These are phyloP conservation scores for Hiodon alosoides DNA, from an alignment of 2,113 vertebrate genomes.

Conservation along the genomic window DNA sequence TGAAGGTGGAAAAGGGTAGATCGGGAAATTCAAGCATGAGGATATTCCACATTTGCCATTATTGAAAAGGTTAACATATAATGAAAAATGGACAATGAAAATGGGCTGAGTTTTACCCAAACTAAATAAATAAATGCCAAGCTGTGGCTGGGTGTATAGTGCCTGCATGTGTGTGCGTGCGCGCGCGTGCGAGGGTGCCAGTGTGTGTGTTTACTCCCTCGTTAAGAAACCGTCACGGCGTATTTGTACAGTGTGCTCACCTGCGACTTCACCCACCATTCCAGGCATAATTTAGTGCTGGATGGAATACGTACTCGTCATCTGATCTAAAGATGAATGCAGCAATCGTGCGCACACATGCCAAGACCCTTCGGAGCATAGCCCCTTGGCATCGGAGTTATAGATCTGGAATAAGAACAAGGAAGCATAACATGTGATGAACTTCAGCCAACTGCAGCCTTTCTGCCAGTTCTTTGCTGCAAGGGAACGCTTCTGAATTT, in stretches of 20 bases:
- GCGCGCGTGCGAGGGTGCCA: neutral
- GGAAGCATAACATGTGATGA: neutral
- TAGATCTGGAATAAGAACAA: neutral
- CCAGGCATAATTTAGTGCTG: slow-evolving; percentile 41
- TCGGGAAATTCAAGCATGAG: neutral
- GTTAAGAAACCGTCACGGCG: too few species aligned
- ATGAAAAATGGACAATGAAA: slow-evolving; percentile 3
- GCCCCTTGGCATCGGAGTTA: neutral
- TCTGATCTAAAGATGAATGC: slow-evolving; percentile 48
- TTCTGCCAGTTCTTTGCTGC: too few species aligned
- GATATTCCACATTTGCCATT: slow-evolving; percentile 6
- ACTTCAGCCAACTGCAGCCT: too few species aligned
- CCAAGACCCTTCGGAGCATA: slow-evolving; percentile 33
- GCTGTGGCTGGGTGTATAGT: neutral
- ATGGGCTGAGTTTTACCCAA: neutral
- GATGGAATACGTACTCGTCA: slow-evolving; percentile 46
- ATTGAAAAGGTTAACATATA: slow-evolving; percentile 23
- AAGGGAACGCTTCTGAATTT: too few species aligned
- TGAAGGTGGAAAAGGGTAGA: neutral
- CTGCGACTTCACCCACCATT: slow-evolving; percentile 18
- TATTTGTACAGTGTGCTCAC: too few species aligned
- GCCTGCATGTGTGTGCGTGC: neutral
- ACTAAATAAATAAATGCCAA: slow-evolving; percentile 9
- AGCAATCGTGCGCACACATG: slow-evolving; percentile 35
- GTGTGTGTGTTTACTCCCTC: too few species aligned